Percentiles rank a stretch among this genome's conserved stretches.
Evolutionary conservation across 2,113 vertebrate genomes (phyloP).

Genomic region (Pontoporia blainvillei): DNA sequence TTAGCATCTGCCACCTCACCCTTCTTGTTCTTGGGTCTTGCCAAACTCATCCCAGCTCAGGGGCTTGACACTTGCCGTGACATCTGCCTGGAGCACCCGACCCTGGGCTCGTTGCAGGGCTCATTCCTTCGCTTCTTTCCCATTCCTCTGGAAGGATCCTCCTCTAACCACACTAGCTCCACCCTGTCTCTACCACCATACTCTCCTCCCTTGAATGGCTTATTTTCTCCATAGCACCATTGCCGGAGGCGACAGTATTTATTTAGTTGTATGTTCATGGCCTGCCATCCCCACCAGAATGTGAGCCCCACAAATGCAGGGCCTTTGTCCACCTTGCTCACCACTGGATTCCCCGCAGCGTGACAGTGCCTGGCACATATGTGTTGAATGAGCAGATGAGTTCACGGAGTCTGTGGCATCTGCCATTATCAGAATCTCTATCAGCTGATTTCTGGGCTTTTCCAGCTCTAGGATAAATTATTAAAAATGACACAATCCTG

Average conservation of each 20-base stretch:
- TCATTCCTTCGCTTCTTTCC: background rate
- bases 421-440: background rate
- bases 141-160: background rate
- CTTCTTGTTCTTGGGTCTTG: background rate
- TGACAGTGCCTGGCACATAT: background rate
- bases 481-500: background rate
- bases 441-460: background rate
- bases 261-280: background rate
- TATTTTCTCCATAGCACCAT: background rate
- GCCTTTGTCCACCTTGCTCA: background rate
- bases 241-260: background rate
- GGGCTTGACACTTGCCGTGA: background rate
- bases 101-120: background rate
- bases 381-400: background rate
- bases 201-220: background rate
- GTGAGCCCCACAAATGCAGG: background rate
- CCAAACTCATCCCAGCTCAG: background rate
- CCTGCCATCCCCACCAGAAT: background rate
- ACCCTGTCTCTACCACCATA: accelerated
- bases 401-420: background rate
- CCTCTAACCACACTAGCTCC: background rate
- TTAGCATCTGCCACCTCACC: background rate
- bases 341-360: background rate
- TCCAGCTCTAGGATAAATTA: background rate
- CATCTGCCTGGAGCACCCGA: background rate